Conservation (phyloP, 30 jellyfish, hydroid and myxozoan genomes). For the Rhopilema esculentum region DNA sequence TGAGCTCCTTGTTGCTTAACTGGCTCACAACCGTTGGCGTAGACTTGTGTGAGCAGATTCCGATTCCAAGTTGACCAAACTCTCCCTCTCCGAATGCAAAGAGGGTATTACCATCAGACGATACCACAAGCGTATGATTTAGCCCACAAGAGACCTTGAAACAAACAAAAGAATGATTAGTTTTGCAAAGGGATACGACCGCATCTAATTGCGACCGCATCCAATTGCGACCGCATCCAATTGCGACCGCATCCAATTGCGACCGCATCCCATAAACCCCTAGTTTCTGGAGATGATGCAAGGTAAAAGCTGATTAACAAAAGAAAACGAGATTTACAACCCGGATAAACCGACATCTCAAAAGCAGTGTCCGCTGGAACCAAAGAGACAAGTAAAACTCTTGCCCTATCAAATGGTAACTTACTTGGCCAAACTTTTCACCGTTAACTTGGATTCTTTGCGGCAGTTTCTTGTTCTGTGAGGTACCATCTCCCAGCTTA, state of each 20-base stretch:
- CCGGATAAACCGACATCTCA: too few species aligned
- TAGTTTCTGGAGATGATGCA: too few species aligned
- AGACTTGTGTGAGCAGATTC: slow-evolving; percentile 61
- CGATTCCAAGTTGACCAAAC: slow-evolving; percentile 88
- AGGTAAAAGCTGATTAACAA: too few species aligned
- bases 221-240: too few species aligned
- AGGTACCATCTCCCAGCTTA: slow-evolving; percentile 87
- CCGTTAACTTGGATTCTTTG: slow-evolving; percentile 66
- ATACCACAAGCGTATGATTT: slow-evolving; percentile 84
- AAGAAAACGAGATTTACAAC: too few species aligned
- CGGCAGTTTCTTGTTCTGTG: slow-evolving; percentile 81
- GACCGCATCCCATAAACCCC: too few species aligned
- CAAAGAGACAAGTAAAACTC: too few species aligned
- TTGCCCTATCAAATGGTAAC: too few species aligned
- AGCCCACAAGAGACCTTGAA: slow-evolving; percentile 90
- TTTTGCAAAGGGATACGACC: too few species aligned
- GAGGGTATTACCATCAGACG: slow-evolving; percentile 74
- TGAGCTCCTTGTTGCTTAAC: slow-evolving; percentile 60
- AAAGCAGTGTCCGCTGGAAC: too few species aligned
- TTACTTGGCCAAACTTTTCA: slow-evolving; percentile 63
- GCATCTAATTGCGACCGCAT: too few species aligned
- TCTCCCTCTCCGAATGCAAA: slow-evolving; percentile 95
- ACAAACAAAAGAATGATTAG: not conserved
- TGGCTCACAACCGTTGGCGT: slow-evolving; percentile 69
- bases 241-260: too few species aligned